Base-by-base conservation (phyloP, 2,888 invertebrate genomes). In the Trissolcus brochymenae region DNA sequence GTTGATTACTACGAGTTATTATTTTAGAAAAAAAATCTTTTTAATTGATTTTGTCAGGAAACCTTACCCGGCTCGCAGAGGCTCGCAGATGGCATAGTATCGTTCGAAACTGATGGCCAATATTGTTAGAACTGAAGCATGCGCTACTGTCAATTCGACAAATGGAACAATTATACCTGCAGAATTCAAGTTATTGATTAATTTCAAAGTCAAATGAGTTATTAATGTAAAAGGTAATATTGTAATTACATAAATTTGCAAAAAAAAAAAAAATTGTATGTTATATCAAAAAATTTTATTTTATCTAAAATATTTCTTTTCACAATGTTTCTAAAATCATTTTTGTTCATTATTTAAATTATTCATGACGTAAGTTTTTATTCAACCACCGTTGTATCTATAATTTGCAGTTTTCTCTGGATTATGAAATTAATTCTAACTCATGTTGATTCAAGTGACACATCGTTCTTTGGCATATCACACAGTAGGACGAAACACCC, bases 31-130 rank as follows among this genome's bases (percentile, higher is more conserved):
- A 6, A 25, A 25, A 25, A 25, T 25, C 25, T 25, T 2, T 0
- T 25, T 2, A 25, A 25, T 25, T 25, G 25, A 25, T 25, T 25
- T 25, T 4, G 25, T 25, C 25, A 61, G 4, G 16, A 46, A 53
- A 29, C 78, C 85, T 85, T 79, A 88, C 74, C 96, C 95, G 4
- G 96, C 97, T 83, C 95, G 93, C 64, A 98, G 91, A 0, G 97
- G 97, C 87, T 96, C 95, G 89, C 97, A 97, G 87, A 98, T 97
- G 80, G 97, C 97, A 90, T 95, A 94, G 90, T 95, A 95, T 68
- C 95, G 92, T 90, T 98, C 97, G 89, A 97, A 96, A 86, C 96
- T 96, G 89, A 98, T 98, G 72, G 97, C 97, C 84, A 98, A 90
- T 84, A 98, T 97, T 43, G 97, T 98, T 64, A 98, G 91, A 2